Evolutionary conservation across 2,797 vertebrate genomes (phyloP).

Genomic region (Aythya fuligula): DNA sequence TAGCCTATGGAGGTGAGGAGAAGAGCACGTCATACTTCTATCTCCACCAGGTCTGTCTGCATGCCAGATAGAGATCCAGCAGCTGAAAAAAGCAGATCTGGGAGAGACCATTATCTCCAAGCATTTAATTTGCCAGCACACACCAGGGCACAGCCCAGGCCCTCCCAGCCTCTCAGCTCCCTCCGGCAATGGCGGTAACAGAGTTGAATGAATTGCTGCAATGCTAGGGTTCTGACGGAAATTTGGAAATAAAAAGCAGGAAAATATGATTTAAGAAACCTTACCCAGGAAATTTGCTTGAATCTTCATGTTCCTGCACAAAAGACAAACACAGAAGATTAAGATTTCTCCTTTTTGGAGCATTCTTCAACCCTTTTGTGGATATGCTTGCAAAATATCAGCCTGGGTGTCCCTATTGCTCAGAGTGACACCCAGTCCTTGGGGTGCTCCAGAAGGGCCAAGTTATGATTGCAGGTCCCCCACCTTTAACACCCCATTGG

Average conservation of each 20-base stretch:
- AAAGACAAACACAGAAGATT: not conserved
- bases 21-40: fast-evolving
- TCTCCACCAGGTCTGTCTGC: not conserved
- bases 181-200: fast-evolving
- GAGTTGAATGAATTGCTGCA: too few species aligned
- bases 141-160: not conserved
- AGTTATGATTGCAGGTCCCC: not conserved
- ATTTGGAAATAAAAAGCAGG: not conserved
- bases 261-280: fast-evolving
- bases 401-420: fast-evolving
- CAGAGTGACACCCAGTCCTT: fast-evolving
- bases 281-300: slow-evolving; percentile 70
- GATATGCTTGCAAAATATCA: not conserved
- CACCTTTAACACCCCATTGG: not conserved
- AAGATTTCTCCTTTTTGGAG: not conserved
- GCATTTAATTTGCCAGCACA: not conserved
- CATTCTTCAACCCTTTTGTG: fast-evolving
- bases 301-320: slow-evolving; percentile 83
- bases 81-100: not conserved
- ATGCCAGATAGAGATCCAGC: fast-evolving
- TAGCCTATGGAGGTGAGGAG: slow-evolving; percentile 14
- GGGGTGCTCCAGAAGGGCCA: not conserved
- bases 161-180: not conserved
- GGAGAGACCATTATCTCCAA: not conserved
- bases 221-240: fast-evolving